Evolutionary conservation across 1,140 invertebrate genomes (phyloP), one percentile per base, ranked within the genome.

Genomic region (Penaeus vannamei): DNA sequence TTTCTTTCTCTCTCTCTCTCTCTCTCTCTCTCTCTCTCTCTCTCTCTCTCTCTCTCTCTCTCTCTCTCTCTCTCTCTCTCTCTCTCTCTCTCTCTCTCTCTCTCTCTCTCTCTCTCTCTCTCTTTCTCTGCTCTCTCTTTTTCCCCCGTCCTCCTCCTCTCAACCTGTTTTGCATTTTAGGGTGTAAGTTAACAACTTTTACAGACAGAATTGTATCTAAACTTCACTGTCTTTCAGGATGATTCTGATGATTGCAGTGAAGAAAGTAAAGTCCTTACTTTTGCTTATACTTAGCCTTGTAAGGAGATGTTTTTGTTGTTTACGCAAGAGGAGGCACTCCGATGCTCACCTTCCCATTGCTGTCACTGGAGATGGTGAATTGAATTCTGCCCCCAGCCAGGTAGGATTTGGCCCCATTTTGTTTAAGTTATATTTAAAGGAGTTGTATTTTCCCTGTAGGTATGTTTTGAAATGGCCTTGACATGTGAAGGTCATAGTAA

Each of bases 231-330:
- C 42, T 20, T 36, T 32, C 29, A 76, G 23, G 42, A 76, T 76
- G 72, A 32, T 76, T 76, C 29, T 76, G 29, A 29, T 76, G 72
- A 36, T 76, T 76, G 72, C 72, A 76, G 72, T 76, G 22, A 76
- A 76, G 72, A 76, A 76, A 36, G n/a, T 76, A 5, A 76, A 76
- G 42, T 76, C 72, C 42, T 29, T 76, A n/a, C 72, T 76, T 8
- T 36, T 76, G 19, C 42, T 76, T 20, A 29, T 76, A n/a, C 26
- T 76, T 29, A 76, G 42, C 42, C 29, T 36, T 26, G 42, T 76
- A 32, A 76, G 72, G n/a, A 76, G 72, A 76, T 76, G 72, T 20
- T 76, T 76, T 36, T 76, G 72, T 36, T 76, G 72, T 29, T 76
- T 76, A 32, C n/a, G 72, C 20, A 76, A 76, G 42, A 76, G 72